Evolutionary conservation across 2,888 invertebrate genomes (phyloP).

Genomic region (Cancer borealis): DNA sequence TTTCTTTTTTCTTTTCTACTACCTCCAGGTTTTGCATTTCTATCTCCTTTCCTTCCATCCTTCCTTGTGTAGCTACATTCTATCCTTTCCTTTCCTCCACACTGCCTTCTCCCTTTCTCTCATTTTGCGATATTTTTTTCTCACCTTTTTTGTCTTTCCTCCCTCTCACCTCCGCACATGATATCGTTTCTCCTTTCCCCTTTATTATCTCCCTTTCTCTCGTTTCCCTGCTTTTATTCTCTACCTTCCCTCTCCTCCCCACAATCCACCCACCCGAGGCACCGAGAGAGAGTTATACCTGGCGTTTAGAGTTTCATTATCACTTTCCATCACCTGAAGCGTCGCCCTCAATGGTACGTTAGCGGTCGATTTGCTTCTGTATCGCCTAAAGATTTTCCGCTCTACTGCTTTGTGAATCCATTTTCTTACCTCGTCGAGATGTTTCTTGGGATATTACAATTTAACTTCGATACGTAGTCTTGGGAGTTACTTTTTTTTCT

Average conservation of each 20-base stretch:
- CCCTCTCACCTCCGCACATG: not conserved
- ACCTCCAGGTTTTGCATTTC: not conserved
- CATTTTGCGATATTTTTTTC: not conserved
- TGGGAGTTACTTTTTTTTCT: no score
- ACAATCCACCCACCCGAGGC: not conserved
- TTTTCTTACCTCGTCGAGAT: not conserved
- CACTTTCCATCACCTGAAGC: not conserved
- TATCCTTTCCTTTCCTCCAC: not conserved
- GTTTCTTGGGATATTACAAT: not conserved
- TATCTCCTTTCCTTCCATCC: not conserved
- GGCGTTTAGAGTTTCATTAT: not conserved
- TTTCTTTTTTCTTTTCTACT: not conserved
- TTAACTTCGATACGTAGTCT: not conserved
- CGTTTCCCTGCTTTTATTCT: conserved; percentile 9
- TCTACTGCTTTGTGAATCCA: not conserved
- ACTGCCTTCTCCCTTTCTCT: not conserved
- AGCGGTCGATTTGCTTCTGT: not conserved
- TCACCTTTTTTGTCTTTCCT: not conserved
- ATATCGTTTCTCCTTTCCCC: conserved; percentile 6
- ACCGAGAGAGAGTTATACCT: not conserved
- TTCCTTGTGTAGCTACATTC: not conserved
- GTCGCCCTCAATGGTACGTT: not conserved
- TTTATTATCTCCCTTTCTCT: not conserved
- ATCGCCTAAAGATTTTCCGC: conserved; percentile 4
- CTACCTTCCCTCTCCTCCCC: not conserved